phyloP scores from a whole-genome alignment of 2,113 vertebrate species.

The Albula glossodonta region DNA sequence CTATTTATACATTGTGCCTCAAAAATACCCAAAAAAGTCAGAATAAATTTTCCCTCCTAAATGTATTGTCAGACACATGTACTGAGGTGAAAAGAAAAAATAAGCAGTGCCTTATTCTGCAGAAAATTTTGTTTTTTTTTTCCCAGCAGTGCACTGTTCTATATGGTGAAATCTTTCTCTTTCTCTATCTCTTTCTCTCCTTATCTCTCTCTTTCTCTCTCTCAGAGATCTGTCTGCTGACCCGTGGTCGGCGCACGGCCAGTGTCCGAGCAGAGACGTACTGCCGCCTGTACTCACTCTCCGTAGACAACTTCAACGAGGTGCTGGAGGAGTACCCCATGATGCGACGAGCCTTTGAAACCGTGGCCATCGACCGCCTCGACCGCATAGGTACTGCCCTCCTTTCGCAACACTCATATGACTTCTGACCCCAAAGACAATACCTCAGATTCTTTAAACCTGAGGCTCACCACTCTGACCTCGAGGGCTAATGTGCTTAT shows the following conservation, averaged over 20 bases:
- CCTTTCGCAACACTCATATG: not conserved
- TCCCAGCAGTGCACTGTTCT: too few relatives aligned
- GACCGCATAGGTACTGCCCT: slow-evolving; percentile 85
- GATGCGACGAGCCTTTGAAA: slow-evolving; percentile 97
- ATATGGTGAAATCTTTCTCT: not conserved
- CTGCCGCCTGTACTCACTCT: slow-evolving; percentile 92
- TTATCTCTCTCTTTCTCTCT: not conserved
- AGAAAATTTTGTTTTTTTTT: too few relatives aligned
- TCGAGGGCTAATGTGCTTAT: too few relatives aligned
- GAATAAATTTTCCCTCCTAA: too few relatives aligned
- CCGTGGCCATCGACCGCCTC: slow-evolving; percentile 92
- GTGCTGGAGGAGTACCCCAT: slow-evolving; percentile 98
- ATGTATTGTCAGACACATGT: too few relatives aligned
- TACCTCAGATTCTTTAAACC: slow-evolving; percentile 16
- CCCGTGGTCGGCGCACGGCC: slow-evolving; percentile 88
- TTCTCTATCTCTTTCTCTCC: not conserved
- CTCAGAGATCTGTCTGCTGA: slow-evolving; percentile 94
- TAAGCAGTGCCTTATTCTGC: too few relatives aligned
- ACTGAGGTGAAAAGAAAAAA: too few relatives aligned
- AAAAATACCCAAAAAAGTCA: not conserved
- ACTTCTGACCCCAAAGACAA: slow-evolving; percentile 20
- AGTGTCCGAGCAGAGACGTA: slow-evolving; percentile 93
- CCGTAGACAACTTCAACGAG: slow-evolving; percentile 96
- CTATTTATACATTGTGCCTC: not conserved
- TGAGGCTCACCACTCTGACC: too few relatives aligned